Evolutionary conservation across 2,113 vertebrate species (phyloP).

Genomic region (Barbus barbus): DNA sequence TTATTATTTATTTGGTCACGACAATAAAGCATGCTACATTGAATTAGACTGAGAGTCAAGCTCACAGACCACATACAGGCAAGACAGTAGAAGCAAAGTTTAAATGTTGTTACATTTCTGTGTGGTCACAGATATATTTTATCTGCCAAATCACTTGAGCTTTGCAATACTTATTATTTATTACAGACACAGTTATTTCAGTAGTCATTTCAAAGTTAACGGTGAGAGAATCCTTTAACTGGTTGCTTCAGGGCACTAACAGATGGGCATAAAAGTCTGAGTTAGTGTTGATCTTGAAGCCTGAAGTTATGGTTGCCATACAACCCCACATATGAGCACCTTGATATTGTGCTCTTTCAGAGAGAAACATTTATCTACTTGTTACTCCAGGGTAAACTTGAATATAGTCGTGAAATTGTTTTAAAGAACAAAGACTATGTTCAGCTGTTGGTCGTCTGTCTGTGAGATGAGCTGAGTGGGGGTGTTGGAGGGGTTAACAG

Average conservation of each 20-base stretch:
- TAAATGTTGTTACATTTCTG: not conserved
- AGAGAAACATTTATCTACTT: not conserved
- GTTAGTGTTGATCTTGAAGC: not conserved
- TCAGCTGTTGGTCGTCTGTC: not conserved
- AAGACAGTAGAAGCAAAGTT: not conserved
- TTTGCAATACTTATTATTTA: slow-evolving; percentile 4
- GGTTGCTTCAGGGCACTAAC: not conserved
- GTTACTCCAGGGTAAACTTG: not conserved
- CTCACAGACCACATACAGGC: not conserved
- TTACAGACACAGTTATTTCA: slow-evolving; percentile 12
- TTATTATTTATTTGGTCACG: not conserved
- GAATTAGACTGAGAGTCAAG: not conserved
- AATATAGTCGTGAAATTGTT: too few species aligned
- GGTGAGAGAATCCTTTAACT: not conserved
- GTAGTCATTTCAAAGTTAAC: not conserved
- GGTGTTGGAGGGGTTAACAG: not conserved
- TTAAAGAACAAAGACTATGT: not conserved
- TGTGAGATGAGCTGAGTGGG: not conserved
- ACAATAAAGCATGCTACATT: not conserved
- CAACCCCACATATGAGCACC: not conserved
- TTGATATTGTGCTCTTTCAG: not conserved
- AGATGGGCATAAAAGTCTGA: not conserved
- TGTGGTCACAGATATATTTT: not conserved
- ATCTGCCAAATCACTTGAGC: not conserved
- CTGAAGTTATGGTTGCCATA: not conserved